These are phyloP conservation scores for Enteromius mattozi DNA, from an alignment of 2,797 vertebrate genomes.

Conservation along the genomic window DNA sequence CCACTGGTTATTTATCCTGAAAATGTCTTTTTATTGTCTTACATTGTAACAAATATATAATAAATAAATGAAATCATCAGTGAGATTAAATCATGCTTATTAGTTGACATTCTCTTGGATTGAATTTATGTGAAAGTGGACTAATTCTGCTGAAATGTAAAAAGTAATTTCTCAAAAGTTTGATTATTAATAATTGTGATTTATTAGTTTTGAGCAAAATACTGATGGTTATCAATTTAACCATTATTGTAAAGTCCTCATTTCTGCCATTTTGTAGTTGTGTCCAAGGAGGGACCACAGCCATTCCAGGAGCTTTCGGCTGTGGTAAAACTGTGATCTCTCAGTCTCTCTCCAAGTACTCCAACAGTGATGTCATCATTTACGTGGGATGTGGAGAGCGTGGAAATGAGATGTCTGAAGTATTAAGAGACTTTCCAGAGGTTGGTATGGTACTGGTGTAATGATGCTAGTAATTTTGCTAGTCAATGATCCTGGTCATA, in stretches of 20 bases:
- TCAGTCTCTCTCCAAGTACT: constrained; percentile 97
- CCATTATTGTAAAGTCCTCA: constrained; percentile 68
- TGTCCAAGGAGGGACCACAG: constrained; percentile 98
- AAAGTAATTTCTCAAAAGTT: neutral
- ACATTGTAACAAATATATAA: neutral
- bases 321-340: constrained; percentile 99
- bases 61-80: neutral
- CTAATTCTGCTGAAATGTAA: neutral
- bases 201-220: neutral
- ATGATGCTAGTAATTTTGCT: too few species aligned
- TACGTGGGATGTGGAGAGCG: constrained; percentile 98
- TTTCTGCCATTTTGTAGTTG: constrained; percentile 77
- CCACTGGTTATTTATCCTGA: neutral
- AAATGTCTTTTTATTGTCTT: neutral
- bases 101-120: neutral
- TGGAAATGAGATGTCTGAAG: constrained; percentile 99
- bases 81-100: neutral
- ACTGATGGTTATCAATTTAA: neutral
- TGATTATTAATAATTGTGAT: neutral
- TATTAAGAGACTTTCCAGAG: constrained; percentile 88
- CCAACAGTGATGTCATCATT: constrained; percentile 98
- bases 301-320: constrained; percentile 96
- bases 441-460: constrained; percentile 54
- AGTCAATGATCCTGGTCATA: neutral
- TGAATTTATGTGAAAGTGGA: neutral